Evolutionary conservation across 2,888 invertebrate species (phyloP).

Genomic region (Cephus nigrinus): DNA sequence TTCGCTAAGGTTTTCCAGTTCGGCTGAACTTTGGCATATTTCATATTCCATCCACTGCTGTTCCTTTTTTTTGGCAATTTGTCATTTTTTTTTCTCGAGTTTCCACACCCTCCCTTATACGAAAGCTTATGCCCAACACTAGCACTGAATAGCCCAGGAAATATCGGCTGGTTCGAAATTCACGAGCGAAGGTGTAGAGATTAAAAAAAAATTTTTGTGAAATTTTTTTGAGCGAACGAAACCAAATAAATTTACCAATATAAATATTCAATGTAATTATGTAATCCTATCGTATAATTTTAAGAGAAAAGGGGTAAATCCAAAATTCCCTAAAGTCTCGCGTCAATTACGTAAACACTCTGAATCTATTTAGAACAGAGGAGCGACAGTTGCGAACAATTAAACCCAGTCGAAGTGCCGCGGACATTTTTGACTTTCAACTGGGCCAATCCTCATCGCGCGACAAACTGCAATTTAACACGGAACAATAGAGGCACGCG

Average conservation of each 20-base stretch:
- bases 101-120: background rate
- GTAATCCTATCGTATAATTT: too few relatives aligned
- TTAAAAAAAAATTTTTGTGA: rapidly evolving
- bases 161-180: too few relatives aligned
- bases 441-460: conserved; percentile 13
- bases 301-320: too few relatives aligned
- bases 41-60: background rate
- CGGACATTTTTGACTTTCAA: conserved; percentile 25
- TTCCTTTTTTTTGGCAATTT: background rate
- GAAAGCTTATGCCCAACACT: background rate
- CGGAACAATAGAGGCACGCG: conserved; percentile 23
- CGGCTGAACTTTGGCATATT: background rate
- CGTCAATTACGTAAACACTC: too few relatives aligned
- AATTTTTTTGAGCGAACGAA: too few relatives aligned
- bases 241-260: too few relatives aligned
- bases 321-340: too few relatives aligned
- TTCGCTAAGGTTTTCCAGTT: background rate
- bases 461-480: conserved; percentile 33
- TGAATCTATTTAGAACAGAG: background rate
- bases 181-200: too few relatives aligned
- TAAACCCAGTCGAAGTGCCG: background rate
- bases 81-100: background rate
- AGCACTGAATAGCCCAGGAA: background rate
- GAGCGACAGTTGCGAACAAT: background rate
- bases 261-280: too few relatives aligned